Evolutionary conservation across 1,140 invertebrate genomes (phyloP).

Genomic region (Nasonia vitripennis): DNA sequence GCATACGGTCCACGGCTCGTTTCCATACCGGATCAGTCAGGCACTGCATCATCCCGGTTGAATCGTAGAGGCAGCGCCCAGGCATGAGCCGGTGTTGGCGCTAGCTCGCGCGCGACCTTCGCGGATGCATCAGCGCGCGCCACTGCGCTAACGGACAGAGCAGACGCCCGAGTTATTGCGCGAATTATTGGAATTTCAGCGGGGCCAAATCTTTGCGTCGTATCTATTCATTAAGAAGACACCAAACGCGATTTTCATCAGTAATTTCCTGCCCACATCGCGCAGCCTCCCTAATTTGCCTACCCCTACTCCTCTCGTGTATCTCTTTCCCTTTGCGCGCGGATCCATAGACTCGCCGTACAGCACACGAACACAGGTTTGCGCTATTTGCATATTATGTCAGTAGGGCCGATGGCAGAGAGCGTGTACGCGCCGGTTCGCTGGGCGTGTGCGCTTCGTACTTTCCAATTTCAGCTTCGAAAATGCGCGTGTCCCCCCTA

Average conservation of each 20-base stretch:
- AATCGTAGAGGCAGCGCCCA: constrained; percentile 2
- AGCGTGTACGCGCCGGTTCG: constrained; percentile 3
- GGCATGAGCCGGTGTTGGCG: not conserved
- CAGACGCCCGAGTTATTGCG: constrained; percentile 53
- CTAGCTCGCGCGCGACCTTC: not conserved
- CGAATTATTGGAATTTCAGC: constrained; percentile 62
- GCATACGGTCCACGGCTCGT: constrained; percentile 65
- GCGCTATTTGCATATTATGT: constrained; percentile 68
- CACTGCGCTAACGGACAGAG: not conserved
- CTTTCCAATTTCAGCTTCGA: constrained; percentile 55
- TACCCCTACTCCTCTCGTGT: not conserved
- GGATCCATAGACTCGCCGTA: not conserved
- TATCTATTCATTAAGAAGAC: constrained; percentile 71
- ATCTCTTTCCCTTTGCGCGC: not conserved
- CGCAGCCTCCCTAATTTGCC: constrained; percentile 10
- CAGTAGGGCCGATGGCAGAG: constrained; percentile 32
- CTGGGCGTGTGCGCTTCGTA: constrained; percentile 50
- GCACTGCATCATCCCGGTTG: constrained; percentile 66
- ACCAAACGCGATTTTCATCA: constrained; percentile 70
- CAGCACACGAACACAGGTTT: not conserved
- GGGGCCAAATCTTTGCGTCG: constrained; percentile 58
- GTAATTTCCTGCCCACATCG: constrained; percentile 65
- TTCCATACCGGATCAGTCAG: constrained; percentile 67
- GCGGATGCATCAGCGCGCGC: not conserved
- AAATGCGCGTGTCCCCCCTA: constrained; percentile 54